Percentiles rank a stretch among this genome's conserved stretches.
phyloP scores from a whole-genome alignment of 2,888 invertebrate genomes.

The Junonia oenone region DNA sequence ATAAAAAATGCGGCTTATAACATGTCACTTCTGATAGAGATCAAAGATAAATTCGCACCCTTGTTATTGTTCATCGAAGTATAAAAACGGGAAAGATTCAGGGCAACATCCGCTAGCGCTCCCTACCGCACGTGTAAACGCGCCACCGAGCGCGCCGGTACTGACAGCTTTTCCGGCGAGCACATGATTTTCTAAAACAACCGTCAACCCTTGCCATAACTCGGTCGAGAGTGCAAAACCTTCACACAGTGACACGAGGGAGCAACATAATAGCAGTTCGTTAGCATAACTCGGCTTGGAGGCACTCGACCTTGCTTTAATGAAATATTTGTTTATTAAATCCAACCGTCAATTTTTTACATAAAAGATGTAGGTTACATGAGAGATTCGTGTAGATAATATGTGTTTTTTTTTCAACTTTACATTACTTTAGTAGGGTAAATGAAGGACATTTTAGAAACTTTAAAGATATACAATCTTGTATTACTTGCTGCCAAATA shows the following conservation, averaged over 20 bases:
- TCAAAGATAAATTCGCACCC: conserved; percentile 25
- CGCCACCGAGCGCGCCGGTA: conserved; percentile 43
- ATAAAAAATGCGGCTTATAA: conserved; percentile 10
- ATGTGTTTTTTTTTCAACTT: background rate
- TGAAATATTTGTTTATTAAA: conserved; percentile 68
- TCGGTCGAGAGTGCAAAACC: conserved; percentile 77
- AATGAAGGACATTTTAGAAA: too few species aligned
- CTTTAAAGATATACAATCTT: too few species aligned
- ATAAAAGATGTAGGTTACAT: background rate
- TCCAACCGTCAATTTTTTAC: conserved; percentile 31
- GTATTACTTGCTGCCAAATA: too few species aligned
- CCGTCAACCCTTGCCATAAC: conserved; percentile 65
- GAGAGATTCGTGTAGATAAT: too few species aligned
- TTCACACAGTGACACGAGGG: conserved; percentile 76
- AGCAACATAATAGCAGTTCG: conserved; percentile 71
- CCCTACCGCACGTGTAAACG: conserved; percentile 40
- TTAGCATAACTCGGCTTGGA: conserved; percentile 62
- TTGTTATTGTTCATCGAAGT: conserved; percentile 34
- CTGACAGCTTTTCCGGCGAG: conserved; percentile 55
- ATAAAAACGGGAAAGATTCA: conserved; percentile 27
- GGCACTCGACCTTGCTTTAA: conserved; percentile 50
- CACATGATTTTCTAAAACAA: conserved; percentile 71
- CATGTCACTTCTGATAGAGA: conserved; percentile 22
- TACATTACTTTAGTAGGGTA: too few species aligned
- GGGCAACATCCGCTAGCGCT: conserved; percentile 34